These are phyloP conservation scores for Myotis pilosus DNA, from an alignment of 2,797 vertebrate genomes.

Conservation along the genomic window DNA sequence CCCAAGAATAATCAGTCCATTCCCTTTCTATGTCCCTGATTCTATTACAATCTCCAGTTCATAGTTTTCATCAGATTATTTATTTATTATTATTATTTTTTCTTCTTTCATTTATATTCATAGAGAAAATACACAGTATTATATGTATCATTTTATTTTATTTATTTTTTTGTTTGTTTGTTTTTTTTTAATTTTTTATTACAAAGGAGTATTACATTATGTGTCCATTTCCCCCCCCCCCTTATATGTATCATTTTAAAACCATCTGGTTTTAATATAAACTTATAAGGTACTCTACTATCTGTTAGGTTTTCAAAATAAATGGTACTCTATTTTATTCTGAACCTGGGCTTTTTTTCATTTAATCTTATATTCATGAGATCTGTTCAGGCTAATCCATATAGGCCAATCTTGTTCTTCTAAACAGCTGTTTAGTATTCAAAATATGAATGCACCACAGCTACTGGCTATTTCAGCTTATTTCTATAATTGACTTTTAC, in stretches of 20 bases:
- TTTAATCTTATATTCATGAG: neutral
- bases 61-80: no score
- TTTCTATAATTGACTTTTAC: neutral
- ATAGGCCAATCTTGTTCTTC: neutral
- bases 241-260: neutral
- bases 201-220: no score
- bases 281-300: neutral
- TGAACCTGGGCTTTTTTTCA: neutral
- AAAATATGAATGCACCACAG: neutral
- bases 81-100: no score
- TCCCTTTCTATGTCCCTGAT: no score
- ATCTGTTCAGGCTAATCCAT: neutral
- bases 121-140: neutral
- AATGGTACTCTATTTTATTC: neutral
- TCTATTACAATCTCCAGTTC: no score
- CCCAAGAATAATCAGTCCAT: no score
- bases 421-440: neutral
- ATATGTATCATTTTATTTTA: neutral
- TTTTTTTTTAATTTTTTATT: no score
- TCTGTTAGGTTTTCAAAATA: neutral
- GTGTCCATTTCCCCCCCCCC: no score
- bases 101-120: neutral
- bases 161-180: no score
- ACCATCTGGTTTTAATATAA: neutral
- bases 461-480: neutral